Base-by-base conservation (phyloP, 2,797 vertebrate species). In the Catharus ustulatus region DNA sequence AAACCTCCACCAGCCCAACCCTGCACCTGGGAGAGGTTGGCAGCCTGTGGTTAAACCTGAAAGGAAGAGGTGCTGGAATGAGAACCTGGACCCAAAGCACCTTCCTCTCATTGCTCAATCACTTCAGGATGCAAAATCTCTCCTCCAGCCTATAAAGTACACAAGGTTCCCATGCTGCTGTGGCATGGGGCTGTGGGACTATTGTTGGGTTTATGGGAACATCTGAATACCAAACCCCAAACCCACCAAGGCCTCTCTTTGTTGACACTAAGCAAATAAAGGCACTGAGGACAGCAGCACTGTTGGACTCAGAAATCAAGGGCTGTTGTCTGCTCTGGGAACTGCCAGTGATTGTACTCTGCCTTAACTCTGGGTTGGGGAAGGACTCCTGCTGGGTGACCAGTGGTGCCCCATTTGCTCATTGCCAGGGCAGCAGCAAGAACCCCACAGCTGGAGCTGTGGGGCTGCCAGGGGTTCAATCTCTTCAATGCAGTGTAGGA, bases 281-380 rank as follows among this genome's bases (percentile, higher is more conserved):
- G 61, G 59, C 79, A 13, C 77, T 20, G 76, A 82, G 93, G 63
- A 40, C n/a, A 58, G 78, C 51, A 21, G 42, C 43, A 10, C 68
- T 72, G 52, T 58, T 59, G 68, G 73, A n/a, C 71, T 52, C 81
- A 63, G 67, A 87, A 73, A 43, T 54, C 27, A 57, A 66, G 85
- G 58, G 64, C 90, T 93, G 27, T 30, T 40, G 23, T 40, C 19
- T 62, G 52, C 72, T 62, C 36, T 64, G 71, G 58, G 15, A 55
- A 12, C 8, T 38, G 87, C 84, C 2, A 19, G 80, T 10, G 45
- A 17, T 8, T 27, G 89, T 89, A 30, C 27, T 84, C 71, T 84
- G 88, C 85, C 95, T 92, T 82, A 78, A 69, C 58, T 57, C 67
- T 58, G 72, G 75, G 61, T 4, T 46, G 94, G 94, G 49, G 40